Evolutionary conservation across 2,888 invertebrate species (phyloP), one percentile per base, ranked within the genome.

Genomic region (Empis stercorea): DNA sequence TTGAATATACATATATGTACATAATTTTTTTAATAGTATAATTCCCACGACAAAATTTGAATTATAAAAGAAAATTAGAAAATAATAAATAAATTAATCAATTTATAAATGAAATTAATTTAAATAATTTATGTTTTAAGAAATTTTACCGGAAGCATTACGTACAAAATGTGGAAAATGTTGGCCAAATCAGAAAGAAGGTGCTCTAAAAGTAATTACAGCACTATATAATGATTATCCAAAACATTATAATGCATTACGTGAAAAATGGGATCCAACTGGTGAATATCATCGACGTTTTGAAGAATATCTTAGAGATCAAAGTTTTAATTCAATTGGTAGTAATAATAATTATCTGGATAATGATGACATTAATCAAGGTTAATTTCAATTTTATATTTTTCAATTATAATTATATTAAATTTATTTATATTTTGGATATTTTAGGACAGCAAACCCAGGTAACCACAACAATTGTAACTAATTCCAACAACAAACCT

Each of bases 71-170:
- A 11, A 30, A 30, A 10, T 11, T 11, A 11, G 10, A 7, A 30
- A n/a, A n/a, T n/a, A 30, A 11, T 30, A 30, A 30, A 30, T 30
- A 5, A 20, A 13, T 32, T 3, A 11, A 5, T 32, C 3, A 34
- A n/a, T 34, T 34, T n/a, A n/a, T n/a, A n/a, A n/a, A n/a, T 34
- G 13, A 13, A 32, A n/a, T 32, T n/a, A 32, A n/a, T 32, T 2
- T 13, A 13, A 2, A 42, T 7, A 9, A 30, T 36, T 36, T 32
- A 44, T 37, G 48, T 47, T 54, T 58, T 15, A 69, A 84, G 84
- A 76, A 60, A 73, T 81, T 54, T 70, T 84, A 11, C 84, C 84
- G 7, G 84, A 84, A 66, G 83, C 82, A 2, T 61, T 84, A 45
- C 64, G 74, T 53, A 80, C 79, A 23, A 79, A 77, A 56, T 84